phyloP scores from a whole-genome alignment of 2,113 vertebrate genomes.

The Loxodonta africana region DNA sequence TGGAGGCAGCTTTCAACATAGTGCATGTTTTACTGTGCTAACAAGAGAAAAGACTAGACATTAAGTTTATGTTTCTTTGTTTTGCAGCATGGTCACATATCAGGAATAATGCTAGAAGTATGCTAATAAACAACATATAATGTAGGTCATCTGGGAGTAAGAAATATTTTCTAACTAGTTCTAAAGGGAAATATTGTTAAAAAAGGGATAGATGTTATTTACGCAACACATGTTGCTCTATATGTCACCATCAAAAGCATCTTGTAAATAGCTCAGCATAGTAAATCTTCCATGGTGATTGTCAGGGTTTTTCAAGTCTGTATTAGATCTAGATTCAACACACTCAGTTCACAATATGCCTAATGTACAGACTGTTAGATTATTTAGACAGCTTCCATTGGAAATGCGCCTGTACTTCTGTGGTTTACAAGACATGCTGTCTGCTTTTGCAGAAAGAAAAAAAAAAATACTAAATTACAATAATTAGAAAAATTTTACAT shows the following conservation, averaged over 20 bases:
- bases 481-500: conserved; percentile 53
- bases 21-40: conserved; percentile 86
- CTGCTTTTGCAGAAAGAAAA: neutral
- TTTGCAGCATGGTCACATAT: conserved; percentile 90
- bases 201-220: conserved; percentile 87
- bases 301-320: conserved; percentile 84
- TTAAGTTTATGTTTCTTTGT: conserved; percentile 91
- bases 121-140: conserved; percentile 92
- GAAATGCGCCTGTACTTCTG: conserved; percentile 36
- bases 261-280: conserved; percentile 86
- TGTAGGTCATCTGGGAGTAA: conserved; percentile 90
- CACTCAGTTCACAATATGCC: conserved; percentile 75
- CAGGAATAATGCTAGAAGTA: conserved; percentile 88
- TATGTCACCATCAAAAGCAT: conserved; percentile 89
- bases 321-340: conserved; percentile 83
- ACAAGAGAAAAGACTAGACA: conserved; percentile 91
- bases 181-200: conserved; percentile 90
- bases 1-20: conserved; percentile 85
- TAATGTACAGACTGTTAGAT: conserved; percentile 60
- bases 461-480: conserved; percentile 24
- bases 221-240: conserved; percentile 86
- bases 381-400: conserved; percentile 65
- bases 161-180: conserved; percentile 94
- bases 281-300: conserved; percentile 86
- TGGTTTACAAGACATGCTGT: neutral